phyloP scores from a whole-genome alignment of 1,140 invertebrate species.

The Nasonia giraulti region DNA sequence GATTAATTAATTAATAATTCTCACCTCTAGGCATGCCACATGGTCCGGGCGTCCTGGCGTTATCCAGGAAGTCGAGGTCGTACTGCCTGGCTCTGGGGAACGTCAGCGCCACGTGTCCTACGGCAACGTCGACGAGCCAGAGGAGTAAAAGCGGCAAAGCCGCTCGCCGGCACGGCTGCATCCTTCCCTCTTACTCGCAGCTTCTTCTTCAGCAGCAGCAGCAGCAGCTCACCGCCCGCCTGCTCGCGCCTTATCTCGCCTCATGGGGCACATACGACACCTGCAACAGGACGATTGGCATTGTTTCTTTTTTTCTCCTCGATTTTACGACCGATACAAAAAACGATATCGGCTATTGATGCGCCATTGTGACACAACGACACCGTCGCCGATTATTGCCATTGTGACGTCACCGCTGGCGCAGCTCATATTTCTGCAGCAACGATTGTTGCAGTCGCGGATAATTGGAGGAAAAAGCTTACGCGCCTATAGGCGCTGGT shows the following conservation, averaged over 20 bases:
- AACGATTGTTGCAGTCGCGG: not conserved
- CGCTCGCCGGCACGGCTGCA: not conserved
- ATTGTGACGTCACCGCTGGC: constrained; percentile 16
- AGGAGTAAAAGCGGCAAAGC: not conserved
- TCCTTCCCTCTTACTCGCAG: not conserved
- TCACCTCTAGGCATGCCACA: constrained; percentile 98
- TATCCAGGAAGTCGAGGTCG: constrained; percentile 96
- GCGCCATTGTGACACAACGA: constrained; percentile 29
- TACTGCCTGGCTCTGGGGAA: constrained; percentile 90
- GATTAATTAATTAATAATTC: constrained; percentile 53
- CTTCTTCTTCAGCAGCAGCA: not conserved
- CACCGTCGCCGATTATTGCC: not conserved
- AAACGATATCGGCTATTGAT: not conserved
- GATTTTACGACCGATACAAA: not conserved
- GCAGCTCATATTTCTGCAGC: not conserved
- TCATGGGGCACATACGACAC: constrained; percentile 33
- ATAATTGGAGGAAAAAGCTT: constrained; percentile 28
- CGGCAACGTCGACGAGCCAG: not conserved
- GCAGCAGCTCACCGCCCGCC: not conserved
- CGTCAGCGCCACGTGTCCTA: constrained; percentile 87
- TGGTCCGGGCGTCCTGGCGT: constrained; percentile 89
- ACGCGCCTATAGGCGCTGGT: not conserved
- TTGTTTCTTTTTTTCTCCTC: not conserved
- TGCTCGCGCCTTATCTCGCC: not conserved
- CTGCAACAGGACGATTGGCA: not conserved